Evolutionary conservation across 2,888 invertebrate species (phyloP).

Genomic region (Hirtodrosophila alboralis): DNA sequence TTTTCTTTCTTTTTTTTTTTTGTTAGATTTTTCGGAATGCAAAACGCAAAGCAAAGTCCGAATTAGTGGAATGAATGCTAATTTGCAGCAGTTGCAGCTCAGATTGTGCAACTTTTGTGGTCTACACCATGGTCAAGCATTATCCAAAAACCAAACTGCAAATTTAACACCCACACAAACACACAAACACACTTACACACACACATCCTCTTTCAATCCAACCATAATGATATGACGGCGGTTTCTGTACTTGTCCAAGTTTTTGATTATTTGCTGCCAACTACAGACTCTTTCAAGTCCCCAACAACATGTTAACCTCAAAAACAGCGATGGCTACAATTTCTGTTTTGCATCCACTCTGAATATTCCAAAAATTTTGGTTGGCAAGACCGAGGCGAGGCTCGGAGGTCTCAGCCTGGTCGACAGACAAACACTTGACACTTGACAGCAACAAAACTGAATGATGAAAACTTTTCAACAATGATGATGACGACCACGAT

Average conservation of each 20-base stretch:
- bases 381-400: conserved; percentile 12
- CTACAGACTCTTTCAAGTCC: conserved; percentile 34
- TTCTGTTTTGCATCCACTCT: conserved; percentile 47
- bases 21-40: conserved; percentile 39
- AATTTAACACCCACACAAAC: not conserved
- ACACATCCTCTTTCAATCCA: conserved; percentile 21
- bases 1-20: conserved; percentile 3
- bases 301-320: conserved; percentile 32
- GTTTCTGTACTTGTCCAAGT: conserved; percentile 43
- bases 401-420: conserved; percentile 15
- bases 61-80: conserved; percentile 47
- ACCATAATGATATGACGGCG: conserved; percentile 29
- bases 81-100: conserved; percentile 30
- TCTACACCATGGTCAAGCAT: conserved; percentile 23
- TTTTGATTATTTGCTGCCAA: conserved; percentile 72
- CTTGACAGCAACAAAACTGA: conserved; percentile 64
- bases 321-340: conserved; percentile 27
- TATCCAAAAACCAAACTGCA: conserved; percentile 25
- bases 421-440: conserved; percentile 69
- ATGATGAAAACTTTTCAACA: conserved; percentile 70
- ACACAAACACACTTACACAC: conserved; percentile 1
- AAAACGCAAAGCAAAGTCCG: conserved; percentile 35
- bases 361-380: conserved; percentile 21
- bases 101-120: conserved; percentile 51
- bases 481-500: conserved; percentile 26